Percentiles rank a stretch among this genome's conserved stretches.
Conservation (phyloP, 2,888 invertebrate species). For the Pinctada fucata region DNA sequence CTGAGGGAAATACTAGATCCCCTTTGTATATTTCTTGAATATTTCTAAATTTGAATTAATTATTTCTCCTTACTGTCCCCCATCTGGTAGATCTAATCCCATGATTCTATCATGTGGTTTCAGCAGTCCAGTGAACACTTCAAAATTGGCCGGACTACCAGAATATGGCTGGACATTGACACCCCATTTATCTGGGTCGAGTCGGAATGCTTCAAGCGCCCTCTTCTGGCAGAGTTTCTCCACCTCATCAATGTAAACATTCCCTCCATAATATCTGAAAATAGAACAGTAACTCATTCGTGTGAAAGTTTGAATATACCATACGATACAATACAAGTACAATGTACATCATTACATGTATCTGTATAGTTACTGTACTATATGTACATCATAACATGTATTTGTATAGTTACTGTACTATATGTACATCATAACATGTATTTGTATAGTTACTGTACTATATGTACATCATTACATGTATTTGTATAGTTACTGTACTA, state of each 20-base stretch:
- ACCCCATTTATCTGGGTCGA: conserved; percentile 91
- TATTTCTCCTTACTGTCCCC: conserved; percentile 84
- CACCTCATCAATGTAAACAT: conserved; percentile 95
- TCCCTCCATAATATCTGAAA: conserved; percentile 96
- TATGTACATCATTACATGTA: too few species aligned
- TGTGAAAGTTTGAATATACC: background rate
- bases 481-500: too few species aligned
- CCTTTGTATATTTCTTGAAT: too few species aligned
- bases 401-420: too few species aligned
- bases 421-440: too few species aligned
- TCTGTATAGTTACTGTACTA: too few species aligned
- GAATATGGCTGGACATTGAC: conserved; percentile 90
- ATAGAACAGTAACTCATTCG: background rate
- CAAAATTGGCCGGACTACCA: conserved; percentile 98
- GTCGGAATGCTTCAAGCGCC: conserved; percentile 88
- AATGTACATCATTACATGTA: too few species aligned
- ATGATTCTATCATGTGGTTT: conserved; percentile 97
- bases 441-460: too few species aligned
- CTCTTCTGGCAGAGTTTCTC: conserved; percentile 93
- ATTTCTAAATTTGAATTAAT: too few species aligned
- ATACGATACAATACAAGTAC: background rate
- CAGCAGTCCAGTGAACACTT: conserved; percentile 90
- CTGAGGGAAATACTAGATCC: conserved; percentile 4
- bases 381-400: too few species aligned
- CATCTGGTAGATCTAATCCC: conserved; percentile 95